Evolutionary conservation across 2,888 invertebrate genomes (phyloP).

Genomic region (Epinotia brunnichana): DNA sequence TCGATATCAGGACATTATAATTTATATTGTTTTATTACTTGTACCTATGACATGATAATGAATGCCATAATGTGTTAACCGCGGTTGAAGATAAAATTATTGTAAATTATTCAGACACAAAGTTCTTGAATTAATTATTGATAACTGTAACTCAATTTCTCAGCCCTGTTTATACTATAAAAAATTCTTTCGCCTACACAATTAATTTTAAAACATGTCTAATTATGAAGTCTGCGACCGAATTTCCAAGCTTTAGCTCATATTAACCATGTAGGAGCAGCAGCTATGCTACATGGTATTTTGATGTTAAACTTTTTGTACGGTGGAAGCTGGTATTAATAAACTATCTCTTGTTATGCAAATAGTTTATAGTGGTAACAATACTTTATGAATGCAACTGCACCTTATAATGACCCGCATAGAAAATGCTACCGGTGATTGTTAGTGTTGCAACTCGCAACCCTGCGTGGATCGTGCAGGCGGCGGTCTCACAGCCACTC

Average conservation of each 20-base stretch:
- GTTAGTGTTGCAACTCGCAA: constrained; percentile 61
- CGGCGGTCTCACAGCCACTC: constrained; percentile 56
- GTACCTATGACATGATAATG: no score
- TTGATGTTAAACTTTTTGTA: constrained; percentile 9
- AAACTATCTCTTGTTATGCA: constrained; percentile 54
- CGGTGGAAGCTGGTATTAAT: constrained; percentile 30
- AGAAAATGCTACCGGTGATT: constrained; percentile 65
- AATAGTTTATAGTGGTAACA: constrained; percentile 58
- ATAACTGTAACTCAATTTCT: no score
- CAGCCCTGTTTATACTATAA: no score
- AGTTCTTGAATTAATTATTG: no score
- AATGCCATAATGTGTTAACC: no score
- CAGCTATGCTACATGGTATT: constrained; percentile 8
- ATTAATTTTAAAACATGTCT: constrained; percentile 8
- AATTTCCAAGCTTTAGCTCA: constrained; percentile 26
- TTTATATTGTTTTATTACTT: no score
- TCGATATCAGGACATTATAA: no score
- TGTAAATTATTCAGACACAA: no score
- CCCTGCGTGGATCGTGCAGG: constrained; percentile 55
- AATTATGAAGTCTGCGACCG: constrained; percentile 5
- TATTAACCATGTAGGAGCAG: background rate
- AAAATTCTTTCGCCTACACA: background rate
- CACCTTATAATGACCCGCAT: constrained; percentile 79
- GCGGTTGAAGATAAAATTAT: no score
- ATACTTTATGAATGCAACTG: constrained; percentile 62